Conservation (phyloP, 2,888 invertebrate species). For the Drosophila picticornis region DNA sequence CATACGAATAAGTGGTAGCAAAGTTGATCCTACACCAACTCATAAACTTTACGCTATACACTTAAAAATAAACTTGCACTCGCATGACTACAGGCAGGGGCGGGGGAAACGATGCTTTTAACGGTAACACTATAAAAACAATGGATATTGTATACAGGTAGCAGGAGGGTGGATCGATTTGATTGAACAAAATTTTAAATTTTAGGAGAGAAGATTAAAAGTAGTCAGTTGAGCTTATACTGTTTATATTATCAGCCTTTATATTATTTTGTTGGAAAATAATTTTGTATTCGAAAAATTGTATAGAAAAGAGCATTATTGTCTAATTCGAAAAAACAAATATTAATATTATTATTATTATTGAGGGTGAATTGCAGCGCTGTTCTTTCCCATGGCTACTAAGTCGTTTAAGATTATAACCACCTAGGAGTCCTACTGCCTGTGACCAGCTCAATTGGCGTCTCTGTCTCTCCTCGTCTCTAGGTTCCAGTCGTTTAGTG, state of each 20-base stretch:
- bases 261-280: background rate
- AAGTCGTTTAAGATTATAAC: no score
- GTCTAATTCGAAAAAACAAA: background rate
- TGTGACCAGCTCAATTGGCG: no score
- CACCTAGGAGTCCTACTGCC: no score
- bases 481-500: no score
- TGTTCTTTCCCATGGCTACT: no score
- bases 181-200: background rate
- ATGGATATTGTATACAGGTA: conserved; percentile 35
- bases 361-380: no score
- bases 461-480: no score
- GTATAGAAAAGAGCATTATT: background rate
- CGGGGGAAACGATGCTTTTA: conserved; percentile 27
- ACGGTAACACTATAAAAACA: conserved; percentile 44
- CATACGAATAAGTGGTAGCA: conserved; percentile 24
- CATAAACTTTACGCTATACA: conserved; percentile 65
- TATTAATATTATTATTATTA: no score
- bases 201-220: background rate
- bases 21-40: conserved; percentile 50
- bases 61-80: conserved; percentile 71
- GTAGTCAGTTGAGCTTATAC: background rate
- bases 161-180: conserved; percentile 16
- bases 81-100: conserved; percentile 10
- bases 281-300: background rate
- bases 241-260: background rate